phyloP scores from a whole-genome alignment of 2,888 invertebrate genomes.

The Muschampia plurimacula region DNA sequence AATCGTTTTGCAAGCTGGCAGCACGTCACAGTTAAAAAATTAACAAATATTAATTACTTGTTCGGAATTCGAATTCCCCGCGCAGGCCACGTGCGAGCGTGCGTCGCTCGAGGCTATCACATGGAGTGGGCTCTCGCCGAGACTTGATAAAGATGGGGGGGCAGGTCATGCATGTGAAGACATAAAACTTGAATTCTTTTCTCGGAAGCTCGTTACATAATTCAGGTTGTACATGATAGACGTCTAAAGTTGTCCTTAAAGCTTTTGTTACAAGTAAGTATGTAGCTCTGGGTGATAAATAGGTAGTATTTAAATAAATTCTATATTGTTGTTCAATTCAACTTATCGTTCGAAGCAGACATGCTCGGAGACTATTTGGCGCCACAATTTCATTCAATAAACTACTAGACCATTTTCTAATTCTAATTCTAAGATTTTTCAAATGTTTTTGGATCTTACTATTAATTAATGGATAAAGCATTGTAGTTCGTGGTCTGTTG shows the following conservation, averaged over 20 bases:
- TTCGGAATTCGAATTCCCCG: conserved; percentile 64
- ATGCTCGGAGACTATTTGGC: neutral
- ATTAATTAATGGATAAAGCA: too few relatives aligned
- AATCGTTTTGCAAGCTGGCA: conserved; percentile 13
- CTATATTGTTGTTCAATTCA: too few relatives aligned
- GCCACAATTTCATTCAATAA: neutral
- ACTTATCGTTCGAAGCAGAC: neutral
- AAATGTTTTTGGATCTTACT: too few relatives aligned
- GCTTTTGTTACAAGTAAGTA: neutral
- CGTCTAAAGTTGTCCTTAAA: conserved; percentile 33
- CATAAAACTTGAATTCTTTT: conserved; percentile 50
- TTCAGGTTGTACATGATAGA: conserved; percentile 13
- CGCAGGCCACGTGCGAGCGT: conserved; percentile 68
- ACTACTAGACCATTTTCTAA: too few relatives aligned
- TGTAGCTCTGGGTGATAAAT: neutral
- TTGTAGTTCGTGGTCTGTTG: too few relatives aligned
- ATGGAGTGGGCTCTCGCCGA: conserved; percentile 72
- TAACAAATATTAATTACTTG: conserved; percentile 43
- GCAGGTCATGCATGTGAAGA: conserved; percentile 56
- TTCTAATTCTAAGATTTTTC: too few relatives aligned
- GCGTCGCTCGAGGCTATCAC: conserved; percentile 83
- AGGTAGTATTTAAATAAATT: neutral
- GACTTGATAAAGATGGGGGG: conserved; percentile 74
- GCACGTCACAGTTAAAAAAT: conserved; percentile 16
- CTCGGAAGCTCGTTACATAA: conserved; percentile 38